These are phyloP conservation scores for Urocyon cinereoargenteus DNA, from an alignment of 2,797 vertebrate genomes.

Conservation along the genomic window DNA sequence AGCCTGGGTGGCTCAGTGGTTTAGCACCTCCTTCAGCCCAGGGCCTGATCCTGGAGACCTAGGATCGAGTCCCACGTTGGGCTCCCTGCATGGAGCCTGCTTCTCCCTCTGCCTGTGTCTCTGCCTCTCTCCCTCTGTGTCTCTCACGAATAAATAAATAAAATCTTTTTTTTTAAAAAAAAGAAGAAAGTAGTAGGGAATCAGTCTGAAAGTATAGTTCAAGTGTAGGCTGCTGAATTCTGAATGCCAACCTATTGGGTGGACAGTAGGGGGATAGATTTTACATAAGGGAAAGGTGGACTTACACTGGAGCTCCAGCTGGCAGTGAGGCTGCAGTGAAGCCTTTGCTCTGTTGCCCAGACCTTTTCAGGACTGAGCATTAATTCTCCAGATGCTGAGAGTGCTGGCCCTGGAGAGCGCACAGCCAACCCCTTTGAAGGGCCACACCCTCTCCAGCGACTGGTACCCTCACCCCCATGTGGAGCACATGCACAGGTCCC, in stretches of 20 bases:
- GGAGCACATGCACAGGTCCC: not conserved
- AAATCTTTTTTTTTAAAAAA: no score
- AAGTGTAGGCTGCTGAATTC: not conserved
- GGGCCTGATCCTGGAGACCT: no score
- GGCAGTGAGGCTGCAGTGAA: not conserved
- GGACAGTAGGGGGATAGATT: not conserved
- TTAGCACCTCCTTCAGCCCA: no score
- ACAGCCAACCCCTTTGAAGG: not conserved
- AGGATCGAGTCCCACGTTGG: no score
- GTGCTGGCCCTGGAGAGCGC: not conserved
- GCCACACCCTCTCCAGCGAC: not conserved
- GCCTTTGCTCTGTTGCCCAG: not conserved
- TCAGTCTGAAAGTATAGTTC: not conserved
- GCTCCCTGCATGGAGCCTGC: no score
- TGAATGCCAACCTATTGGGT: not conserved
- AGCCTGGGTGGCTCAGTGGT: no score
- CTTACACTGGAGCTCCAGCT: not conserved
- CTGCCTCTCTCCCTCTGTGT: no score
- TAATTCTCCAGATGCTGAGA: not conserved
- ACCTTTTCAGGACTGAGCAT: not conserved
- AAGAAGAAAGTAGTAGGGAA: not conserved
- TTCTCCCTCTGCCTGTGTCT: no score
- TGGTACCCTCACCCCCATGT: rapidly evolving
- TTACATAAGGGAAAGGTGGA: not conserved
- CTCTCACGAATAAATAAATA: no score